phyloP scores from a whole-genome alignment of 1,140 invertebrate genomes.

The Lordiphosa mommai region DNA sequence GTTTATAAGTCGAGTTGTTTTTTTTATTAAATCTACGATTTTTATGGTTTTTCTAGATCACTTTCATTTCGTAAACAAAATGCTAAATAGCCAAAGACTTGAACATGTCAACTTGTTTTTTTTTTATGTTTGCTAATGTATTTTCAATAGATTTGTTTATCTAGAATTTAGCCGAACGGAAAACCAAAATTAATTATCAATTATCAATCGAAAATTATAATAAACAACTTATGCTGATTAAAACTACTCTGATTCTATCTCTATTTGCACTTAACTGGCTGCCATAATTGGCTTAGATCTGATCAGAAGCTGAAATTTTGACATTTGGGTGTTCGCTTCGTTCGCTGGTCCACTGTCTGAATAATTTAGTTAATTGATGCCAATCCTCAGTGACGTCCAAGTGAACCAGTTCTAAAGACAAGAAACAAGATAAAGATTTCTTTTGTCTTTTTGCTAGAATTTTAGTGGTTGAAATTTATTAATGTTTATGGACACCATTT shows the following conservation, averaged over 20 bases:
- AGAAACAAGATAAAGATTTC: constrained; percentile 11
- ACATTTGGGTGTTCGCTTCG: constrained; percentile 40
- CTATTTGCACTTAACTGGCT: not conserved
- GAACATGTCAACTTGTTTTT: constrained; percentile 1
- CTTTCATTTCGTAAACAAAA: constrained; percentile 39
- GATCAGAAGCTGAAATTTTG: constrained; percentile 38
- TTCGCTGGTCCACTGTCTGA: constrained; percentile 16
- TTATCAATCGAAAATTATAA: not conserved
- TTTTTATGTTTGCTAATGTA: constrained; percentile 1
- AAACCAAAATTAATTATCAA: constrained; percentile 19
- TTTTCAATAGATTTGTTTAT: constrained; percentile 1
- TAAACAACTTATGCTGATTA: no score
- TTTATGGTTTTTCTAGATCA: constrained; percentile 49
- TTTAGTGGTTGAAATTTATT: not conserved
- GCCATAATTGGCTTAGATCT: constrained; percentile 30
- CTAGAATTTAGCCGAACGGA: not conserved
- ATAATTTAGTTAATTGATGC: constrained; percentile 47
- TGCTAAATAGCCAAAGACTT: constrained; percentile 25
- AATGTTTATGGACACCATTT: no score
- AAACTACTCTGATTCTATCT: not conserved
- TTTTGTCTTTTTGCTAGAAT: not conserved
- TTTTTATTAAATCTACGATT: constrained; percentile 3
- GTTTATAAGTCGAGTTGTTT: constrained; percentile 32
- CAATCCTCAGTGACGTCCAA: constrained; percentile 30
- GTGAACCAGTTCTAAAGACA: constrained; percentile 34